Evolutionary conservation across 2,113 vertebrate genomes (phyloP).

Genomic region (Stegostoma tigrinum): DNA sequence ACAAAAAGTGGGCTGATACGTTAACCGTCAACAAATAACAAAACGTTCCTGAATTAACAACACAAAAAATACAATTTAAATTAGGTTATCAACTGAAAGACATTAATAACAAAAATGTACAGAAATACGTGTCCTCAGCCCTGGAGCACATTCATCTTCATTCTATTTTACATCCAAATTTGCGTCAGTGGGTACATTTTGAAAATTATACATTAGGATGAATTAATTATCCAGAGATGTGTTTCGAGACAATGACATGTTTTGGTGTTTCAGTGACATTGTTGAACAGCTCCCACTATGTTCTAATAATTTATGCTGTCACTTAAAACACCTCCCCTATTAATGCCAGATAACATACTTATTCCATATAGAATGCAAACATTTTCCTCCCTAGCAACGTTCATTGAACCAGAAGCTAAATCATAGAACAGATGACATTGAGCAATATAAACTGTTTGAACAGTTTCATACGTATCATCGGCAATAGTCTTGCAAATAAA

Average conservation of each 20-base stretch:
- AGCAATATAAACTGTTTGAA: not conserved
- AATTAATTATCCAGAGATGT: not conserved
- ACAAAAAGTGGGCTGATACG: slow-evolving; percentile 5
- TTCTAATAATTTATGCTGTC: not conserved
- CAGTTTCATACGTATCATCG: not conserved
- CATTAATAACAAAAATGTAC: not conserved
- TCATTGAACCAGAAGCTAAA: not conserved
- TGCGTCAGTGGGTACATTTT: not conserved
- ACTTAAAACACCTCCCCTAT: not conserved
- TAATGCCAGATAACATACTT: not conserved
- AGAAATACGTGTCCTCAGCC: not conserved
- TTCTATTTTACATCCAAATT: not conserved
- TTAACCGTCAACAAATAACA: not conserved
- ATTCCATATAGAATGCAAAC: not conserved
- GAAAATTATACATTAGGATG: not conserved
- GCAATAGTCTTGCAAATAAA: not conserved
- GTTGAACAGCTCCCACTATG: not conserved
- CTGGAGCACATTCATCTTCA: not conserved
- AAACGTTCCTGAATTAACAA: not conserved
- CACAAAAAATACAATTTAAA: not conserved
- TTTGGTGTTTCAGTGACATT: not conserved
- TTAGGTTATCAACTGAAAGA: not conserved
- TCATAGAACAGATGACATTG: not conserved
- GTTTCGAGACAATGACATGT: not conserved
- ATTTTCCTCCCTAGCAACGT: not conserved